A percentile compares a stretch with the other conserved stretches of the same genome.
These are phyloP conservation scores for Plagodis pulveraria DNA, from an alignment of 2,888 invertebrate species.

Conservation along the genomic window DNA sequence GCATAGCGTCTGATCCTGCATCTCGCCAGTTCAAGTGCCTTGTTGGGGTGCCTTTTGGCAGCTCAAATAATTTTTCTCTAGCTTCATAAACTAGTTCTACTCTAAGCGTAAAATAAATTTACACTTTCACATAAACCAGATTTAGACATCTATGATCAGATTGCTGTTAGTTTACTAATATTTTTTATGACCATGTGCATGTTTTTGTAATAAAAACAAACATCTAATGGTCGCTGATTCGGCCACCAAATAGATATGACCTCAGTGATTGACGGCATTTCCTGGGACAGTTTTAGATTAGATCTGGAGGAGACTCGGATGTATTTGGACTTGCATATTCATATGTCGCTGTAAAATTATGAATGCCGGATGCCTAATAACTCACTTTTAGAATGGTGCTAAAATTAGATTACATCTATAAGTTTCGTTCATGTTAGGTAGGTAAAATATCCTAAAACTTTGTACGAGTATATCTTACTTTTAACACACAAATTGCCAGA, in stretches of 20 bases:
- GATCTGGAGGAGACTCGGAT: constrained; percentile 20
- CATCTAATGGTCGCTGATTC: constrained; percentile 34
- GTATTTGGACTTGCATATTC: constrained; percentile 14
- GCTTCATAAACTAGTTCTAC: constrained; percentile 29
- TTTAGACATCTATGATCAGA: neutral
- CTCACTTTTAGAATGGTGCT: neutral
- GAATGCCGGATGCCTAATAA: neutral
- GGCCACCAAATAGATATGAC: constrained; percentile 39
- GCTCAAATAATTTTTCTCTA: constrained; percentile 37
- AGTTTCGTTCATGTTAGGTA: no score
- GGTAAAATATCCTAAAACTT: no score
- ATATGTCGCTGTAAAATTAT: no score
- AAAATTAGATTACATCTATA: no score
- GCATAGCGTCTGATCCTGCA: constrained; percentile 70
- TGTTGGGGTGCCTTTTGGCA: constrained; percentile 64
- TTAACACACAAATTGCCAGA: no score
- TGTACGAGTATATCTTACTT: no score
- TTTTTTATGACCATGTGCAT: constrained; percentile 47
- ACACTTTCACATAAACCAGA: constrained; percentile 18
- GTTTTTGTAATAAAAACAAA: constrained; percentile 36
- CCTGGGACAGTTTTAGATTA: constrained; percentile 47
- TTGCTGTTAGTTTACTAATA: constrained; percentile 34
- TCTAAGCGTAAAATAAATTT: constrained; percentile 2
- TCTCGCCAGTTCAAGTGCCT: constrained; percentile 68
- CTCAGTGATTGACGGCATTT: constrained; percentile 57